Conservation (phyloP, 2,888 invertebrate genomes). For the Cyaniris semiargus region DNA sequence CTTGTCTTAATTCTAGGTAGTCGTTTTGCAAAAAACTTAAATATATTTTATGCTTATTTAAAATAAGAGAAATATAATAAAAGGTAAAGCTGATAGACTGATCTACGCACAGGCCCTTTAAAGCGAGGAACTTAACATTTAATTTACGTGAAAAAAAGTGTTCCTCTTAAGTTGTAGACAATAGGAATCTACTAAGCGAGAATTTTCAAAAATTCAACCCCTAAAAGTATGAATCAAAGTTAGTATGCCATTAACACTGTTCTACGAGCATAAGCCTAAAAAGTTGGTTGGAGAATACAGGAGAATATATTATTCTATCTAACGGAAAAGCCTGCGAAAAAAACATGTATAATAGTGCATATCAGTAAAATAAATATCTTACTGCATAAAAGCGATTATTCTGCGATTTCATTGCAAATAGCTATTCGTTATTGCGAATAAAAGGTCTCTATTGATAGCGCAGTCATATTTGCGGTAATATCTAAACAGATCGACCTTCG, state of each 20-base stretch:
- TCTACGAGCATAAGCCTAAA: not conserved
- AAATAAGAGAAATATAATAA: not conserved
- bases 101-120: no score
- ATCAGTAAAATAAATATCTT: not conserved
- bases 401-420: not conserved
- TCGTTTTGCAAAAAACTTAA: no score
- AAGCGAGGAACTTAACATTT: no score
- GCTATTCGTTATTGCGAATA: constrained; percentile 1
- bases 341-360: not conserved
- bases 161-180: no score
- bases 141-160: no score
- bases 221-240: not conserved
- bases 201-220: not conserved
- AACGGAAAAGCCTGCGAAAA: not conserved
- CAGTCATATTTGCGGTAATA: constrained; percentile 13
- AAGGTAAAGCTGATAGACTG: no score
- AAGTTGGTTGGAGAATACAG: no score
- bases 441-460: not conserved
- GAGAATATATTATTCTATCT: no score
- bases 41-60: not conserved
- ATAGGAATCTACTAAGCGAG: not conserved
- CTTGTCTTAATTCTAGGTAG: not conserved
- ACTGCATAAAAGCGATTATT: not conserved
- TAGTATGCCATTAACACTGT: not conserved
- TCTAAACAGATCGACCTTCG: constrained; percentile 24